A percentile compares a stretch with the other conserved stretches of the same genome.
Conservation (phyloP, 37 sponge, comb jelly and placozoan species). For the Ephydatia muelleri region DNA sequence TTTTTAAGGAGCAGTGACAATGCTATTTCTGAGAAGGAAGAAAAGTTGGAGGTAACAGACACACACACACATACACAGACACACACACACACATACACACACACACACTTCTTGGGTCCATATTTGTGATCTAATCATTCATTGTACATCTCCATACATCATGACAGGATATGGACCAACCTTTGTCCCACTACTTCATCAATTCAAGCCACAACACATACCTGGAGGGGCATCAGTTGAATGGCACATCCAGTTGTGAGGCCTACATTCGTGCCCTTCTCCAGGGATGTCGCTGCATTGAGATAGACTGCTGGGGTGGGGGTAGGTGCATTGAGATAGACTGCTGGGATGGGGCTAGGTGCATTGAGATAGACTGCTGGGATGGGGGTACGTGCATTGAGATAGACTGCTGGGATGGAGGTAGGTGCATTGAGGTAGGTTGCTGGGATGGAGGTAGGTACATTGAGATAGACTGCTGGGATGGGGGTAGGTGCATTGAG, state of each 20-base stretch:
- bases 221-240: slow-evolving; percentile 83
- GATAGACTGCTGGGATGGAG: no score
- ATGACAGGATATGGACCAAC: slow-evolving; percentile 70
- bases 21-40: background rate
- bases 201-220: slow-evolving; percentile 96
- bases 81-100: background rate
- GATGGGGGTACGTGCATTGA: no score
- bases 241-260: slow-evolving; percentile 80
- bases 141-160: background rate
- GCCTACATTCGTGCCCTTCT: slow-evolving; percentile 84
- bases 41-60: background rate
- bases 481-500: no score
- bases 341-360: no score
- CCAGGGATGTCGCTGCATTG: slow-evolving; percentile 84
- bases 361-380: no score
- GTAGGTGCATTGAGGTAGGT: no score
- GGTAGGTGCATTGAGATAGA: slow-evolving; percentile 14
- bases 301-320: slow-evolving; percentile 82
- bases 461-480: no score
- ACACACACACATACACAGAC: background rate
- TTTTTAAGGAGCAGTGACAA: slow-evolving; percentile 78
- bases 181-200: slow-evolving; percentile 93
- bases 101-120: no score
- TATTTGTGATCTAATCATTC: background rate
- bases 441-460: no score